Evolutionary conservation across 2,888 invertebrate species (phyloP), one percentile per base, ranked within the genome.

Genomic region (Drosophila parthenogenetica): DNA sequence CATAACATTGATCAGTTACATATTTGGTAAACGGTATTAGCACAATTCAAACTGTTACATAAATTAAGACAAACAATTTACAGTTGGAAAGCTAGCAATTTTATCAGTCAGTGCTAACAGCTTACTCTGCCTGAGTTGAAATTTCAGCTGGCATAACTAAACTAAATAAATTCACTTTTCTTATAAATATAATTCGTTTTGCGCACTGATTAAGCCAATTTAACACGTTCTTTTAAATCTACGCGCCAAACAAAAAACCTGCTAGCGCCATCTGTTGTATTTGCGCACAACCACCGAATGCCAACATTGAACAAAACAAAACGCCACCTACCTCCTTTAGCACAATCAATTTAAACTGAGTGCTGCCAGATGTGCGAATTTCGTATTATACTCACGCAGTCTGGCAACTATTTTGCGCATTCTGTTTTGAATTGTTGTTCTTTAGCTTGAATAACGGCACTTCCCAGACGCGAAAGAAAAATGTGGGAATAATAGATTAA

Each of bases 1-100:
- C 82, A 81, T 54, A 74, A 80, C 81, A 81, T 79, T 82, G 81
- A 89, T 89, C 79, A 58, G 67, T 69, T 73, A 71, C 71, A 78
- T 70, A 73, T 74, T 67, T 55, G 55, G 40, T 69, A 73, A 82
- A 70, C 70, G 73, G 58, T 54, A 66, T 73, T 70, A 63, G 64
- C 49, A 67, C 65, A 62, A 63, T 76, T 82, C 65, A 59, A 61
- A 55, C 54, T 49, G 43, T 8, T 14, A 13, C 51, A 72, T 64
- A 60, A 72, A 63, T 54, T 60, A 39, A 48, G 17, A 25, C 19
- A 51, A 40, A 39, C 54, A 32, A 14, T 29, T 25, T 29, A 32
- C 11, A 29, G 16, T n/a, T 45, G 13, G 13, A 11, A 22, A 46
- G 11, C 17, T 35, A 35, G 13, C 11, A 35, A 35, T 13, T 11